Evolutionary conservation across 2,888 invertebrate genomes (phyloP), one percentile per base, ranked within the genome.

Genomic region (Pantelozetes paolii): DNA sequence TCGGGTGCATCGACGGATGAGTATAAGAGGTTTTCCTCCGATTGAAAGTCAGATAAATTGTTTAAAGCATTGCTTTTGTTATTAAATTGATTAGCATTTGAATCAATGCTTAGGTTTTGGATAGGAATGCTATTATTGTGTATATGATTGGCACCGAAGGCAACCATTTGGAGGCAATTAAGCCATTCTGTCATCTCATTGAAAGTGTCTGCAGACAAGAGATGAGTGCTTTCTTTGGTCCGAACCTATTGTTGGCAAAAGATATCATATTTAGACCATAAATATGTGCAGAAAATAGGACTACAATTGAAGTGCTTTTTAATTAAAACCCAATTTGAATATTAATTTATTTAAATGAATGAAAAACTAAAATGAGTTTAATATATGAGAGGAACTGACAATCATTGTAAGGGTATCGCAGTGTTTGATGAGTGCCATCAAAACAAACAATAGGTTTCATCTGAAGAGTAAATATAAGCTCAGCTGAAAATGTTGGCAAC

Each of bases 131-230:
- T 18, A 30, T 59, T 64, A 20, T 15, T 64, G 13, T 20, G n/a
- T 2, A 30, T 64, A 20, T 2, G 57, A 59, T 28, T 15, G 57
- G 30, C 67, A 9, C 72, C 75, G 30, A 75, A 75, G 2, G 75
- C 75, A 26, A 74, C 75, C n/a, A 32, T 59, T 69, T 69, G 74
- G 1, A 75, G 36, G 15, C 71, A 71, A 45, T 71, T 57, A 48
- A 91, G 86, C 93, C 93, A 93, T 79, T 89, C 88, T 72, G 87
- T 85, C 79, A 89, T 86, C 78, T 90, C 89, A 30, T 86, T 83
- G 80, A 90, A 89, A 30, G 87, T 87, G 73, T 86, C 84, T 32
- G 90, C 88, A 48, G 87, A 88, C 78, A 87, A 87, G 78, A 87
- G 85, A 78, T 86, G 83, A 20, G 82, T 81, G 48, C 83, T 83